Evolutionary conservation across 2,888 invertebrate species (phyloP).

Genomic region (Suillia variegata): DNA sequence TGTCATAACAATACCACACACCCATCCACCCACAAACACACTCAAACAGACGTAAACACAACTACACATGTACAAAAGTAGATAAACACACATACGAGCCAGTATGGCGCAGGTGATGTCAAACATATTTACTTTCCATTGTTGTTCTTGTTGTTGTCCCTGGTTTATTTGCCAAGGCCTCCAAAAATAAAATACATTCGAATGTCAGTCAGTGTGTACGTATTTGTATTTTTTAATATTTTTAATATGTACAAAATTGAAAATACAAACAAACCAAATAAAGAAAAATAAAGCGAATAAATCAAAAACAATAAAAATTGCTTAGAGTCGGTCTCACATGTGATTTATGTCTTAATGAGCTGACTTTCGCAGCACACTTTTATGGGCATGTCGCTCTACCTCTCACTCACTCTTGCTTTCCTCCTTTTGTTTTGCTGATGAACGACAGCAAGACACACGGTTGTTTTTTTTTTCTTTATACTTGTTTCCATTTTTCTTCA

Average conservation of each 20-base stretch:
- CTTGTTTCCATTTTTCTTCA: no score
- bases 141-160: background rate
- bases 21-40: background rate
- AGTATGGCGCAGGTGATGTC: background rate
- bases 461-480: no score
- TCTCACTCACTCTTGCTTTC: no score
- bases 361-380: slow-evolving; percentile 1
- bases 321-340: background rate
- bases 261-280: no score
- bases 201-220: no score
- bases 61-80: background rate
- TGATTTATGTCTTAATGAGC: slow-evolving; percentile 25
- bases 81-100: background rate
- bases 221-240: slow-evolving; percentile 11
- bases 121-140: background rate
- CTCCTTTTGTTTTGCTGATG: no score
- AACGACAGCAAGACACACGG: no score
- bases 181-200: no score
- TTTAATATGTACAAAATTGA: slow-evolving; percentile 4
- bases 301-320: background rate
- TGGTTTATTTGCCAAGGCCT: no score
- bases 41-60: background rate
- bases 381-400: no score
- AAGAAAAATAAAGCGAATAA: no score
- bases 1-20: slow-evolving; percentile 5